phyloP scores from a whole-genome alignment of 92 coral and sea anemone genomes.

The Phenganax marumi region DNA sequence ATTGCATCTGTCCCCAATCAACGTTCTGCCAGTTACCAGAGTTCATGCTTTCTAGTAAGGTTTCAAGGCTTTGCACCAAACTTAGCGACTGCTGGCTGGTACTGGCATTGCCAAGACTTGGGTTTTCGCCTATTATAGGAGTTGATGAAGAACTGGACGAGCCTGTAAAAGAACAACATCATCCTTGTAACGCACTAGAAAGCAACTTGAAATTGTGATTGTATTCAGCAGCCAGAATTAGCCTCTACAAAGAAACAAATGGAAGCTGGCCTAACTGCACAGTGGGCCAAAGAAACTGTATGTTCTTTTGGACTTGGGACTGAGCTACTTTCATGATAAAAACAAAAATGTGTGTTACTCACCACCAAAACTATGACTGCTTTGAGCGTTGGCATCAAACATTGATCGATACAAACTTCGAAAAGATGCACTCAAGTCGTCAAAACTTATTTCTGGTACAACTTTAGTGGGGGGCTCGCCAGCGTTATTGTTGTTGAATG shows the following conservation, averaged over 20 bases:
- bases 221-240: no score
- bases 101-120: slow-evolving; percentile 45
- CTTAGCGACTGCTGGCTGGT: slow-evolving; percentile 46
- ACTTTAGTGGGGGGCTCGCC: slow-evolving; percentile 94
- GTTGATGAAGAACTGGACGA: slow-evolving; percentile 41
- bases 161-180: neutral
- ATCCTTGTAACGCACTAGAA: neutral
- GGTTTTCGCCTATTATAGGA: slow-evolving; percentile 45
- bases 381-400: slow-evolving; percentile 84
- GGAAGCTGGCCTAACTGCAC: neutral
- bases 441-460: slow-evolving; percentile 88
- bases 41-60: slow-evolving; percentile 85
- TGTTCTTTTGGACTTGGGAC: neutral
- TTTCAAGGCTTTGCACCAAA: slow-evolving; percentile 86
- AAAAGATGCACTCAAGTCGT: slow-evolving; percentile 96
- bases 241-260: no score
- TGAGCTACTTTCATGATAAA: neutral
- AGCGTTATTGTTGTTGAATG: slow-evolving; percentile 45
- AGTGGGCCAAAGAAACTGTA: neutral
- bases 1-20: slow-evolving; percentile 79
- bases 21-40: slow-evolving; percentile 85
- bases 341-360: neutral
- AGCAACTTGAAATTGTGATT: no score
- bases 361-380: slow-evolving; percentile 70
- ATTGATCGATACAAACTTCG: slow-evolving; percentile 93